Evolutionary conservation across 2,113 vertebrate genomes (phyloP), one percentile per base, ranked within the genome.

Genomic region (Oxyura jamaicensis): DNA sequence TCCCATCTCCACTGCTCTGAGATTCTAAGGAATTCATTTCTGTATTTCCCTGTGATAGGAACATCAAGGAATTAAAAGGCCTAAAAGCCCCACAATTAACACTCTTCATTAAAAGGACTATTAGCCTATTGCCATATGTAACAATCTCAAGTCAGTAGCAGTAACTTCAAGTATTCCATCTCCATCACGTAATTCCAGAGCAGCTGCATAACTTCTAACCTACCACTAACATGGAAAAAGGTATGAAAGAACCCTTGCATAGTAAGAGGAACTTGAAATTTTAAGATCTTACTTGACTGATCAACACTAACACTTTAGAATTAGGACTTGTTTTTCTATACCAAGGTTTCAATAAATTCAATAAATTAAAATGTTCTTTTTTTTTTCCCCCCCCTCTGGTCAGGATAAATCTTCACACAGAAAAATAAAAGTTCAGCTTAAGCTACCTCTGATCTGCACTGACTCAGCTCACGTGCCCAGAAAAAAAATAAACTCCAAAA

Each of bases 111-210:
- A 67, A 58, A 80, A 59, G 15, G 21, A 29, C 31, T 50, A 25
- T 52, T 21, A 63, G 8, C 4, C 28, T 46, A 53, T 1, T 4
- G n/a, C 0, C 18, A 6, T 14, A 56, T 3, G 11, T 9, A 85
- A 76, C 74, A 79, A 41, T 48, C 10, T 69, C 20, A 66, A 25
- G 29, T 56, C 1, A 25, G 31, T 7, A 58, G 44, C 25, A 58
- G 13, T 13, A 52, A 56, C 60, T 75, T 60, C 14, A 79, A 50
- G 22, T 67, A 76, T 33, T 80, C 67, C n/a, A 21, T 25, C 19
- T n/a, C 36, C 68, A 16, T 23, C 25, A 44, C 31, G 68, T 78
- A 59, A 69, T 39, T 59, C 10, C 50, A 65, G 35, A 60, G 48
- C 20, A 65, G 42, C 66, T 74, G 55, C n/a, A 69, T 55, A 66